Evolutionary conservation across 2,113 vertebrate genomes (phyloP).

Genomic region (Aspiorhynchus laticeps): DNA sequence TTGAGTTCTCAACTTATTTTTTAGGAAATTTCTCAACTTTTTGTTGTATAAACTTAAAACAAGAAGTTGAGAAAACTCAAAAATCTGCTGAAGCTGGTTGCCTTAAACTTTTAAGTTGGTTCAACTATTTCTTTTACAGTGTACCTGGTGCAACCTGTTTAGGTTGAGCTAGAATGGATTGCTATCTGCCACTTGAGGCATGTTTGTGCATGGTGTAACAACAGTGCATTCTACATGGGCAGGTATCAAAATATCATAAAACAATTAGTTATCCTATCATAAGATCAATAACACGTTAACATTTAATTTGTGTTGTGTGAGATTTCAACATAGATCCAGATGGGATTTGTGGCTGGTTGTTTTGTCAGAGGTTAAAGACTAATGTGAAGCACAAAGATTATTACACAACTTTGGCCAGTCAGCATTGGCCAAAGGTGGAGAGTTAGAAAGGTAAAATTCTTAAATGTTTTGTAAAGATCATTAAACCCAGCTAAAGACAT

Average conservation of each 20-base stretch:
- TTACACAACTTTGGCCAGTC: conserved; percentile 18
- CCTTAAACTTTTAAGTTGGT: too few species aligned
- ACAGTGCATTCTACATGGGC: neutral
- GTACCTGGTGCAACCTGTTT: neutral
- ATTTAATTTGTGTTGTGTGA: neutral
- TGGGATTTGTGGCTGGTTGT: neutral
- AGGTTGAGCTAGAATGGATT: neutral
- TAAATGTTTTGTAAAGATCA: neutral
- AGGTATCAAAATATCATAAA: neutral
- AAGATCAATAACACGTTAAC: neutral
- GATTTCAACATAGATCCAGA: neutral
- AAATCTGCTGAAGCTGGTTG: too few species aligned
- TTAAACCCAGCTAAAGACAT: neutral
- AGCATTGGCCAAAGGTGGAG: neutral
- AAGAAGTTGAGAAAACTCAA: too few species aligned
- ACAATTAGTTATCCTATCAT: neutral
- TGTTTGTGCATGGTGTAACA: neutral
- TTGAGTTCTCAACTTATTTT: too few species aligned
- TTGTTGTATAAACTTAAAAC: too few species aligned
- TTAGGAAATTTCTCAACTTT: too few species aligned
- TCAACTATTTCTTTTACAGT: too few species aligned
- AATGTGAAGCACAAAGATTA: conserved; percentile 30
- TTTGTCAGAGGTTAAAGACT: conserved; percentile 14
- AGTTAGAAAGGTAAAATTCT: neutral
- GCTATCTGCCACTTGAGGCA: neutral